These are phyloP conservation scores for Callaeas wilsoni DNA, from an alignment of 2,113 vertebrate species.

Conservation along the genomic window DNA sequence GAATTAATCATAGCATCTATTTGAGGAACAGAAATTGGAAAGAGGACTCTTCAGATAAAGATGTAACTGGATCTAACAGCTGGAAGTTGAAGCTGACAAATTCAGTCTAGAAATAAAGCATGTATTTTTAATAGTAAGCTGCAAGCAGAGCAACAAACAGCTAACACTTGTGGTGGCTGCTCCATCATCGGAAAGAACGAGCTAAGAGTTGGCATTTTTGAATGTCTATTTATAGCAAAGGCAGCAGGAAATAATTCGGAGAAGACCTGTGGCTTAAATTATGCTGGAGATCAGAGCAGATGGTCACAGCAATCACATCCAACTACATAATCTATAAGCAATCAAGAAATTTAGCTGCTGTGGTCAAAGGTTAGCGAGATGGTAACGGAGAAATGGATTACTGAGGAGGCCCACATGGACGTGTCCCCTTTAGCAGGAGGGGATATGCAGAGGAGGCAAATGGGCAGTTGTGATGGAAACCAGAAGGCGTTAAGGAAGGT, in stretches of 20 bases:
- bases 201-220: slow-evolving; percentile 27
- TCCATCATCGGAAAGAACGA: neutral
- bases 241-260: slow-evolving; percentile 42
- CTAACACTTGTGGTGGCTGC: neutral
- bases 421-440: neutral
- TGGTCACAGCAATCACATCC: slow-evolving; percentile 16
- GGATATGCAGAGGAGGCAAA: neutral
- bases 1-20: slow-evolving; percentile 34
- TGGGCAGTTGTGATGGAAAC: neutral
- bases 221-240: slow-evolving; percentile 33
- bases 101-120: slow-evolving; percentile 37
- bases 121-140: slow-evolving; percentile 49
- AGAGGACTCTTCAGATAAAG: slow-evolving; percentile 36
- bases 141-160: slow-evolving; percentile 5
- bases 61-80: slow-evolving; percentile 39
- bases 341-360: neutral
- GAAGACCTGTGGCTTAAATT: slow-evolving; percentile 22
- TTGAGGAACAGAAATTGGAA: slow-evolving; percentile 38
- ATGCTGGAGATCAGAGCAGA: slow-evolving; percentile 17
- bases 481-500: neutral
- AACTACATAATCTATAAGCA: neutral
- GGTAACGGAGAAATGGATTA: neutral
- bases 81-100: slow-evolving; percentile 45
- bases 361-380: neutral
- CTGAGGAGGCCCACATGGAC: fast-evolving